phyloP scores from a whole-genome alignment of 2,113 vertebrate genomes.

The Paedocypris sp. region DNA sequence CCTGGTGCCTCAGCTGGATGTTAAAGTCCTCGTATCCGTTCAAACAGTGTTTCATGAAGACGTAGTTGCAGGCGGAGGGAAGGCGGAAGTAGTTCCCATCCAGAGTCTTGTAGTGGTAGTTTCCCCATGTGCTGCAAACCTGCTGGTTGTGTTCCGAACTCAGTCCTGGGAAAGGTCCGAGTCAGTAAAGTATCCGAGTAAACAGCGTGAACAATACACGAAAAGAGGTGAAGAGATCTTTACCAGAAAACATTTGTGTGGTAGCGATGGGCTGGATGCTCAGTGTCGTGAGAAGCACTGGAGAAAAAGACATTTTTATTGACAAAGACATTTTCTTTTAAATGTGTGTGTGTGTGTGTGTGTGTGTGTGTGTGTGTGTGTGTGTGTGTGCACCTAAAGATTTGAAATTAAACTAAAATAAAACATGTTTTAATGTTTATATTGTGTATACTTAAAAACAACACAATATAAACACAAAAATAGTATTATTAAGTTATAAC shows the following conservation, averaged over 20 bases:
- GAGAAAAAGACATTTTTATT: background rate
- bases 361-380: no score
- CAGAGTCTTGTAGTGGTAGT: conserved; percentile 79
- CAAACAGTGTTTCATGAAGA: conserved; percentile 65
- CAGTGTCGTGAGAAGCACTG: conserved; percentile 6
- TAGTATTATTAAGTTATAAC: no score
- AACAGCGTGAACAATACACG: no score
- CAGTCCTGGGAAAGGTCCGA: conserved; percentile 14
- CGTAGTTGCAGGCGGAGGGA: conserved; percentile 71
- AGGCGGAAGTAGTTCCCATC: conserved; percentile 74
- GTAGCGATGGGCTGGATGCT: conserved; percentile 2
- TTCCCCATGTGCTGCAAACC: conserved; percentile 85
- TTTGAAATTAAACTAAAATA: no score
- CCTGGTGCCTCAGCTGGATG: conserved; percentile 65
- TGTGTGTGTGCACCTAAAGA: no score
- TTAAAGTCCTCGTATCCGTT: conserved; percentile 63
- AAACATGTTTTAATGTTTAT: no score
- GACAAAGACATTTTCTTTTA: no score
- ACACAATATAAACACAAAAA: no score
- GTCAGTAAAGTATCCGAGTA: no score
- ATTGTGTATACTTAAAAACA: no score
- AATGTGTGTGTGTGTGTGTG: no score
- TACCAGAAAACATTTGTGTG: conserved; percentile 29
- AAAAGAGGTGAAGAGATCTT: background rate
- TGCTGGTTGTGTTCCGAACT: conserved; percentile 53